Conservation (phyloP, 2,888 invertebrate species). For the Hypena proboscidalis region DNA sequence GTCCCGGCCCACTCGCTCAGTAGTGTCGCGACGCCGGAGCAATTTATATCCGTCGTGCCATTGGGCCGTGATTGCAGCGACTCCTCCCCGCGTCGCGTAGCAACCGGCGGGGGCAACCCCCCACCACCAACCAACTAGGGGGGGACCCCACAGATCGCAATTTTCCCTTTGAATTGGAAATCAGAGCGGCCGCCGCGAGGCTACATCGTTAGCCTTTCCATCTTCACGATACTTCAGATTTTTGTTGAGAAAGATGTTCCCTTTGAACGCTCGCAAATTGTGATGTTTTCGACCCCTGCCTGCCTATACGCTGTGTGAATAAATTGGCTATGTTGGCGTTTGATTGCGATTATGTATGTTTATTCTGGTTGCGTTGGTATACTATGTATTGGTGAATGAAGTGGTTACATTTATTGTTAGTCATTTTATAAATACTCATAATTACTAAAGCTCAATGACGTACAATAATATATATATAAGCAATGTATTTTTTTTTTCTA, state of each 20-base stretch:
- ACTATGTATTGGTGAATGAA: conserved; percentile 6
- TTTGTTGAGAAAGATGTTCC: conserved; percentile 75
- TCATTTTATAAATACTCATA: no score
- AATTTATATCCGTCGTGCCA: conserved; percentile 86
- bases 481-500: no score
- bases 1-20: conserved; percentile 51
- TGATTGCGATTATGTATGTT: conserved; percentile 34
- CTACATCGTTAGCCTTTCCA: conserved; percentile 79
- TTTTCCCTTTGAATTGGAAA: conserved; percentile 86
- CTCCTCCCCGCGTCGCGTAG: conserved; percentile 88
- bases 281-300: conserved; percentile 57
- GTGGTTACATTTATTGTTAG: no score
- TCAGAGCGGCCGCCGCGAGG: conserved; percentile 80
- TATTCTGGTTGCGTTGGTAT: background rate
- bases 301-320: conserved; percentile 41
- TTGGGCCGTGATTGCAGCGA: conserved; percentile 85
- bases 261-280: conserved; percentile 63
- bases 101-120: conserved; percentile 78
- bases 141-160: conserved; percentile 84
- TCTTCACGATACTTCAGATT: conserved; percentile 82
- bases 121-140: conserved; percentile 52
- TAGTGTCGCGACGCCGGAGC: conserved; percentile 81
- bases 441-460: no score
- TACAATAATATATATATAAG: no score
- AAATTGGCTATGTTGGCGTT: conserved; percentile 42